Base-by-base conservation (phyloP, 1,140 invertebrate genomes). In the Antheraea mylitta region DNA sequence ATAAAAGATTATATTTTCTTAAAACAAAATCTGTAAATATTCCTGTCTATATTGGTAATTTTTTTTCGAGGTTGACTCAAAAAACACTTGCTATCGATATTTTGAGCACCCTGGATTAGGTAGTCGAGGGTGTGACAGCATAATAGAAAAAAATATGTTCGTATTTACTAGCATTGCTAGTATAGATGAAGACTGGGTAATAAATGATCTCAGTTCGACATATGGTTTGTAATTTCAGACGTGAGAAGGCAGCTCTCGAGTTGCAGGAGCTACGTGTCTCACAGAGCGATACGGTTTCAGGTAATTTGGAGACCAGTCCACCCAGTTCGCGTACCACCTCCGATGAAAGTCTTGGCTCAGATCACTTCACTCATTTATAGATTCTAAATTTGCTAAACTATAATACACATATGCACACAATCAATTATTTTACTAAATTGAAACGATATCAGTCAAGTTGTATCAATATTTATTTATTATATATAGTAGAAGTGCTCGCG, bases 171-270 rank as follows among this genome's bases (percentile, higher is more conserved):
- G n/a, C 1, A 30, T 30, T 30, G 22, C 22, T 30, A 30, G 22
- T 30, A 30, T 30, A 30, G 4, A 30, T 30, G 22, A 30, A 30
- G 4, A 30, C 1, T 30, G 22, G 22, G 22, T 30, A 30, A 30
- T 18, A 18, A 61, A 22, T 30, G 18, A 18, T 63, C 7, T 69
- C 7, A 13, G 11, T 7, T 22, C 62, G 60, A 16, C 30, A 37
- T 53, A 18, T 63, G 18, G 48, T 36, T 58, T 53, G 16, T 16
- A 64, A 62, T 82, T 81, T n/a, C 83, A 93, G 92, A 69, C 86
- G 94, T 69, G 94, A 95, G 71, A 93, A 93, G 67, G 93, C 93
- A 18, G 87, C 93, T 7, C 73, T 89, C 71, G 92, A 93, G 67
- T 75, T 93, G 64, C 91, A 93, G 74, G 91, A 92, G 69, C 79